These are phyloP conservation scores for Formica exsecta DNA, from an alignment of 1,140 invertebrate species.

Conservation along the genomic window DNA sequence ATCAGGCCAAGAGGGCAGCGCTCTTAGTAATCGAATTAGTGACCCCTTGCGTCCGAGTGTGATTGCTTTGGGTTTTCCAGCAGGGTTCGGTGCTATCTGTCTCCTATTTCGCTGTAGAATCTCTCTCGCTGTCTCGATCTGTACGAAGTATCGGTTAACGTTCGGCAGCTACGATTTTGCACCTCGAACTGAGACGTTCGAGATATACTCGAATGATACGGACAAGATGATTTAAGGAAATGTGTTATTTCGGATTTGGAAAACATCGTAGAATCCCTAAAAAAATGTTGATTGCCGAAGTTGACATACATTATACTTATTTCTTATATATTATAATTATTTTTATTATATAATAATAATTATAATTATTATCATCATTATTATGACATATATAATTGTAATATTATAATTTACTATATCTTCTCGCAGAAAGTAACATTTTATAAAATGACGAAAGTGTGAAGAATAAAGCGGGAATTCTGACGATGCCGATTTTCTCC, in stretches of 20 bases:
- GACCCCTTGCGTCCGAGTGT: constrained; percentile 82
- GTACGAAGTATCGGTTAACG: constrained; percentile 44
- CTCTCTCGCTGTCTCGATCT: constrained; percentile 34
- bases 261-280: neutral
- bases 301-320: neutral
- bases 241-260: neutral
- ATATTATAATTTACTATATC: neutral
- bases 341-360: neutral
- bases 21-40: constrained; percentile 84
- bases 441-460: neutral
- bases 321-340: neutral
- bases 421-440: neutral
- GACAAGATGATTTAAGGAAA: neutral
- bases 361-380: no score
- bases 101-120: constrained; percentile 12
- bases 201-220: constrained; percentile 2
- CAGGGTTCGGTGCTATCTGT: constrained; percentile 36
- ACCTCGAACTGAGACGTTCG: constrained; percentile 30
- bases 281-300: neutral
- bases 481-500: constrained; percentile 9
- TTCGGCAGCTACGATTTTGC: constrained; percentile 47
- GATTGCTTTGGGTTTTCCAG: constrained; percentile 80
- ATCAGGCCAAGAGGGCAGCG: constrained; percentile 74
- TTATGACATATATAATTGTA: no score
- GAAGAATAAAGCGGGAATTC: neutral